A percentile compares a stretch with the other conserved stretches of the same genome.
Conservation (phyloP, 1,140 invertebrate genomes). For the Anagrus nilaparvatae region DNA sequence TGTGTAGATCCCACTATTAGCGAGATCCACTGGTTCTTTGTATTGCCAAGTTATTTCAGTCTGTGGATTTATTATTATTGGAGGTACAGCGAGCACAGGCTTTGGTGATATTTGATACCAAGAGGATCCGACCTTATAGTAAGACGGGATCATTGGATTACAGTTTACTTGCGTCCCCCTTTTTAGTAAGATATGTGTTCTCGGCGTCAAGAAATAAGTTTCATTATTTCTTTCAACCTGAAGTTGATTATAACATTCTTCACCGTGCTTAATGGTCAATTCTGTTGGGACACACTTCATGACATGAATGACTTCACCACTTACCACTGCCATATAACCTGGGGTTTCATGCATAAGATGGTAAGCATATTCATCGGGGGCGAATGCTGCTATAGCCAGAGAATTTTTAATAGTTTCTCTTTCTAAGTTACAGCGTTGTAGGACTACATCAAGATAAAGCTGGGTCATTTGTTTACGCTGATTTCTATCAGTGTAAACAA, state of each 20-base stretch:
- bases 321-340: conserved; percentile 15
- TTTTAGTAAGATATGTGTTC: conserved; percentile 14
- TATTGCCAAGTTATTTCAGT: conserved; percentile 10
- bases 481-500: background rate
- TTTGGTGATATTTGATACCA: conserved; percentile 6
- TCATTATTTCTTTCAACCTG: conserved; percentile 10
- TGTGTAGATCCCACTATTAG: conserved; percentile 8
- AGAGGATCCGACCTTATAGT: conserved; percentile 2
- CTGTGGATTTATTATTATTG: background rate
- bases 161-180: conserved; percentile 8
- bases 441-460: conserved; percentile 5
- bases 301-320: conserved; percentile 15
- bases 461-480: conserved; percentile 2
- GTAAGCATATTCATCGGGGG: conserved; percentile 17
- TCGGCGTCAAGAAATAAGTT: conserved; percentile 13
- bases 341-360: conserved; percentile 17
- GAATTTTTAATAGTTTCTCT: conserved; percentile 12
- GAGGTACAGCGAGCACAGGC: background rate
- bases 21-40: conserved; percentile 3
- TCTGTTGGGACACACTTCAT: conserved; percentile 16
- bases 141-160: conserved; percentile 5
- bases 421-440: no score
- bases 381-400: conserved; percentile 8
- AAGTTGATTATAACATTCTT: conserved; percentile 18
- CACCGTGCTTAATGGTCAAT: background rate